phyloP scores from a whole-genome alignment of 1,140 invertebrate genomes.

The Drosophila seguyi region DNA sequence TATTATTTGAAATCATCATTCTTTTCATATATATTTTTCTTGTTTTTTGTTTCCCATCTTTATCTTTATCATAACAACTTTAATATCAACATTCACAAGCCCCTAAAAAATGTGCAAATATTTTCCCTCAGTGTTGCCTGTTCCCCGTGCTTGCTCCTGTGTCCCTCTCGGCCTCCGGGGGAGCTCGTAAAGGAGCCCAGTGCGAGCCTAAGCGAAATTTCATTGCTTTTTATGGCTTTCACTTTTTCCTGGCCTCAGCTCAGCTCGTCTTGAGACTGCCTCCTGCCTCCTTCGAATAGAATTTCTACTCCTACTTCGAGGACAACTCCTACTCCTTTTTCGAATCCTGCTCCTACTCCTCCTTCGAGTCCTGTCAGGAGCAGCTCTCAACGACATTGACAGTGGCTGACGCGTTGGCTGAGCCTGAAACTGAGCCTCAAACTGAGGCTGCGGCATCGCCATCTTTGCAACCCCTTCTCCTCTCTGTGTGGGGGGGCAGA shows the following conservation, averaged over 20 bases:
- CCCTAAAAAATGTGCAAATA: too few relatives aligned
- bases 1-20: too few relatives aligned
- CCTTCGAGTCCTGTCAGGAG: neutral
- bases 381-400: constrained; percentile 31
- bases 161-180: constrained; percentile 6
- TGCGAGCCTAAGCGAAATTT: constrained; percentile 70
- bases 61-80: too few relatives aligned
- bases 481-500: too few relatives aligned
- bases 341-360: neutral
- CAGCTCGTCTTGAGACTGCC: constrained; percentile 23
- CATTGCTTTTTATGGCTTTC: constrained; percentile 73
- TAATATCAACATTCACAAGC: too few relatives aligned
- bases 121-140: constrained; percentile 19
- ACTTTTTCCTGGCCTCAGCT: constrained; percentile 22
- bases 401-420: constrained; percentile 6
- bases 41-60: neutral
- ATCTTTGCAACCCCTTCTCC: too few relatives aligned
- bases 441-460: constrained; percentile 20
- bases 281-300: too few relatives aligned
- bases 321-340: neutral
- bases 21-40: too few relatives aligned
- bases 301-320: too few relatives aligned
- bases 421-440: neutral
- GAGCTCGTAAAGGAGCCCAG: constrained; percentile 60
- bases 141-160: neutral